Conservation (phyloP, 2,888 invertebrate genomes). For the Laothoe populi region DNA sequence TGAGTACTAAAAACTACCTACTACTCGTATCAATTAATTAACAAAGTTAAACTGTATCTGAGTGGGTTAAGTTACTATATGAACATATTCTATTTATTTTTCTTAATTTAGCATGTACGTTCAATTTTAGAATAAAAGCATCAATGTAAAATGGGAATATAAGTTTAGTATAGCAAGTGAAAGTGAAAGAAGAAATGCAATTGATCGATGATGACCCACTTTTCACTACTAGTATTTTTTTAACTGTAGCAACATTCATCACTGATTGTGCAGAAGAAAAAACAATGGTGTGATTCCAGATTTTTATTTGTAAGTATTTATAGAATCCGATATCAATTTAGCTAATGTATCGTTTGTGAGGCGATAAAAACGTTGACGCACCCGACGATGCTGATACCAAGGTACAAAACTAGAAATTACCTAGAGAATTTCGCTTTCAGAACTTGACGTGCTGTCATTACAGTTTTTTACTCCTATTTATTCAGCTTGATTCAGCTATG, state of each 20-base stretch:
- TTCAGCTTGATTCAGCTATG: slow-evolving; percentile 79
- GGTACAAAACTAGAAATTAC: slow-evolving; percentile 59
- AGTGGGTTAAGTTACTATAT: too few species aligned
- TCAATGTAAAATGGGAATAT: background rate
- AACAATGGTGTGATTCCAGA: slow-evolving; percentile 86
- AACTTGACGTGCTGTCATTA: slow-evolving; percentile 78
- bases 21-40: too few species aligned
- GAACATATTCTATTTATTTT: background rate
- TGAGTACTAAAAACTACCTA: too few species aligned
- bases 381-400: slow-evolving; percentile 57
- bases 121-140: background rate
- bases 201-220: slow-evolving; percentile 66
- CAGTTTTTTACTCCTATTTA: slow-evolving; percentile 79
- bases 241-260: slow-evolving; percentile 69
- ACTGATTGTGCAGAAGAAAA: slow-evolving; percentile 83
- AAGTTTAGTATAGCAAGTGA: slow-evolving; percentile 37
- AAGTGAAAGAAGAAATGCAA: slow-evolving; percentile 50
- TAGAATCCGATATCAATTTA: slow-evolving; percentile 78
- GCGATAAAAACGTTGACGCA: slow-evolving; percentile 58
- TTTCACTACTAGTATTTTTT: slow-evolving; percentile 59
- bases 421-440: slow-evolving; percentile 56
- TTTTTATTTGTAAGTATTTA: slow-evolving; percentile 85
- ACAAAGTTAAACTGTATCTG: too few species aligned
- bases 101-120: background rate
- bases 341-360: slow-evolving; percentile 65